These are phyloP conservation scores for Parazoanthus darwini DNA, from an alignment of 92 coral and sea anemone species.

Conservation along the genomic window DNA sequence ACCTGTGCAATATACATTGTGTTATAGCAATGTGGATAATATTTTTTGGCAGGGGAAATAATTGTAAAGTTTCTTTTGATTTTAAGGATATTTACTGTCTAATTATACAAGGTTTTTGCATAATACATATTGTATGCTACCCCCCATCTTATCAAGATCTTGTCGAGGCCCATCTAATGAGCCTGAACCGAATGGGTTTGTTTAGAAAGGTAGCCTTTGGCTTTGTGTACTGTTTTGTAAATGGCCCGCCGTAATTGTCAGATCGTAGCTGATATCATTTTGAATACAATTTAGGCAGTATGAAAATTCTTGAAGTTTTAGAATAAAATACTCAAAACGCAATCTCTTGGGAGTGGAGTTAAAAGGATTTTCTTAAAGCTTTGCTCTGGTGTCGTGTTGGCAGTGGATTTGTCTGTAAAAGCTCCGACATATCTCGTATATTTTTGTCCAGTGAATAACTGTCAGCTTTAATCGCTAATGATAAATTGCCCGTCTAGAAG, in stretches of 20 bases:
- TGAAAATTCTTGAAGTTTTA: background rate
- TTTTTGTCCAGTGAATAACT: too few relatives aligned
- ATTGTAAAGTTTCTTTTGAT: background rate
- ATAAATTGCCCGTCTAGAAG: background rate
- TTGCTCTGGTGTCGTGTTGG: background rate
- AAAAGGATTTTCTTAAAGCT: background rate
- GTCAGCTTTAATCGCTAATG: background rate
- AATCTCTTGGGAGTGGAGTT: background rate
- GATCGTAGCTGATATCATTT: background rate
- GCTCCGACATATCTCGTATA: background rate
- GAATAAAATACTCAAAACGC: background rate
- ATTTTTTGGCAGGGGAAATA: background rate
- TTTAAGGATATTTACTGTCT: background rate
- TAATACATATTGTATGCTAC: background rate
- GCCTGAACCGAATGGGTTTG: conserved; percentile 16
- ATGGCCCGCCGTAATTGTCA: background rate
- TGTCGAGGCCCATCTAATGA: conserved; percentile 10
- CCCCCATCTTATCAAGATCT: background rate
- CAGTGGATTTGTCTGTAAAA: background rate
- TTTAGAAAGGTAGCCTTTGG: conserved; percentile 10
- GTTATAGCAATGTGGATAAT: background rate
- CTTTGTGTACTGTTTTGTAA: conserved; percentile 1
- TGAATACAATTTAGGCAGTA: conserved; percentile 16
- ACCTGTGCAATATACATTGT: background rate
- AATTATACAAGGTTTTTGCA: background rate